Conservation (phyloP, 2,888 invertebrate genomes). For the Lottia scabra region DNA sequence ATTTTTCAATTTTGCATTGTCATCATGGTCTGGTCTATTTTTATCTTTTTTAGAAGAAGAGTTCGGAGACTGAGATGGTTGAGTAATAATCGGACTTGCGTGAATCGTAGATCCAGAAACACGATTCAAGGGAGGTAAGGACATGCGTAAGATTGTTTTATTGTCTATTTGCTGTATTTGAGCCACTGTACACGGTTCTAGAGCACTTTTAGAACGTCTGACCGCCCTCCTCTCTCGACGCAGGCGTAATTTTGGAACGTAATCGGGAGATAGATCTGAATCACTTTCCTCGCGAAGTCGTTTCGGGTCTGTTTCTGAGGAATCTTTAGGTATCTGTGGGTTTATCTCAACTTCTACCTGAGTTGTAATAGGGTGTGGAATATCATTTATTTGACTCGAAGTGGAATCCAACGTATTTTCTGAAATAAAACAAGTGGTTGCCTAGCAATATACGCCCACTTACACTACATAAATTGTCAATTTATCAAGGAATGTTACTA, state of each 20-base stretch:
- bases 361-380: conserved; percentile 56
- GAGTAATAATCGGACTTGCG: conserved; percentile 5
- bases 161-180: conserved; percentile 2
- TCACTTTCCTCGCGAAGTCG: conserved; percentile 41
- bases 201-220: conserved; percentile 56
- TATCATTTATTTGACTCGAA: conserved; percentile 26
- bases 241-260: conserved; percentile 36
- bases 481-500: no score
- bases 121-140: conserved; percentile 10
- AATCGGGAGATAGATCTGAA: conserved; percentile 51
- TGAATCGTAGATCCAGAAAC: conserved; percentile 6
- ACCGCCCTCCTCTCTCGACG: conserved; percentile 48
- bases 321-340: conserved; percentile 21
- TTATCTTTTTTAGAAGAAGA: conserved; percentile 7
- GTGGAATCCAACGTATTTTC: conserved; percentile 36
- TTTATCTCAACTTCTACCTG: conserved; percentile 45
- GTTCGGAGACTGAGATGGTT: conserved; percentile 3
- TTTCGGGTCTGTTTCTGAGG: conserved; percentile 6
- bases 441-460: no score
- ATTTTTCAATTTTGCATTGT: neutral
- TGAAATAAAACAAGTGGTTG: neutral
- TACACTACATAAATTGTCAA: no score
- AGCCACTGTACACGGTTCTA: conserved; percentile 36
- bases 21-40: neutral
- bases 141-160: conserved; percentile 12